Conservation (phyloP, 1,140 invertebrate species). For the Leptinotarsa defecta region DNA sequence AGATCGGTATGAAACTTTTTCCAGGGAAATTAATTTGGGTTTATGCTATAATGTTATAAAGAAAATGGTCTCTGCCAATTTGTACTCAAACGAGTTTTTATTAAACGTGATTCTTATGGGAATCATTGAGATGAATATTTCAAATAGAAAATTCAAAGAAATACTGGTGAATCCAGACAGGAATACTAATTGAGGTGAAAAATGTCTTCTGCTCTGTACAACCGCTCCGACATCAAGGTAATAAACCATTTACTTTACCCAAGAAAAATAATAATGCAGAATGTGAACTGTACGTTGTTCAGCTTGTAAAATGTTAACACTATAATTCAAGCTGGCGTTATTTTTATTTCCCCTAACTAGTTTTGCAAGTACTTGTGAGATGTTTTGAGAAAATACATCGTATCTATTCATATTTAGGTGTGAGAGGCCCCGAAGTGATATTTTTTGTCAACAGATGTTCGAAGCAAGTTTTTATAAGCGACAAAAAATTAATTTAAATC, state of each 20-base stretch:
- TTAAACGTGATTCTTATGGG: too few species aligned
- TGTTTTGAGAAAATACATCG: conserved; percentile 19
- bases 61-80: too few species aligned
- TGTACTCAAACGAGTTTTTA: too few species aligned
- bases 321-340: background rate
- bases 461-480: background rate
- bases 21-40: too few species aligned
- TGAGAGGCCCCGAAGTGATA: background rate
- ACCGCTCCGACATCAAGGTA: background rate
- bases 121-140: too few species aligned
- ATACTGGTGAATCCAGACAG: too few species aligned
- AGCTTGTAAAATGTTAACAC: conserved; percentile 5
- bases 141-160: too few species aligned
- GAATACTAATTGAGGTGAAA: too few species aligned
- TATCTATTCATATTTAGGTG: background rate
- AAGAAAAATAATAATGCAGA: conserved; percentile 7
- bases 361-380: conserved; percentile 24
- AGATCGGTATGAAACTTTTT: too few species aligned
- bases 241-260: background rate
- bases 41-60: too few species aligned
- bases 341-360: conserved; percentile 32
- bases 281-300: background rate
- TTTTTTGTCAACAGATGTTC: background rate
- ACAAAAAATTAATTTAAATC: conserved; percentile 15
- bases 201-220: background rate